Evolutionary conservation across 2,888 invertebrate species (phyloP), one percentile per base, ranked within the genome.

Genomic region (Odontocerum albicorne): DNA sequence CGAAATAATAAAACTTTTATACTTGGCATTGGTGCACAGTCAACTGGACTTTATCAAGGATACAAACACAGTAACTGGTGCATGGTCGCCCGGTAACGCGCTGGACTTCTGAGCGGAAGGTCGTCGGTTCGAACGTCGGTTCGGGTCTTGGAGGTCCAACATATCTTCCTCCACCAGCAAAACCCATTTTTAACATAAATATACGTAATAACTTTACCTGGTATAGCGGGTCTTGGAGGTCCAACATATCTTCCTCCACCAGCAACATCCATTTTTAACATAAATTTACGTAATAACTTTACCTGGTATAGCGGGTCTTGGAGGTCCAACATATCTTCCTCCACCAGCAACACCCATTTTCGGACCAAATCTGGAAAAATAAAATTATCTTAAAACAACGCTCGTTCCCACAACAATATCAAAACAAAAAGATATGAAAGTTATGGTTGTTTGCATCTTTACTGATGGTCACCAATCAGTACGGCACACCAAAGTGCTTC

Each of bases 321-420:
- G 36, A 19, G 39, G 49, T 10, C 60, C 60, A 1, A 61, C 42
- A 33, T 49, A 61, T 16, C 61, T 51, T n/a, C 55, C 58, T 31
- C 61, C 58, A 0, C 71, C 72, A 3, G 73, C 64, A 4, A 63
- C 49, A 0, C 71, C 74, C 72, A 74, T 72, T 66, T 77, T 77
- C 68, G 71, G 71, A 1, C 70, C 72, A 52, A 77, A 70, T 33
- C 59, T 59, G 19, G 31, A 56, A 47, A 27, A 20, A 42, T 13
- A n/a, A 56, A 35, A 7, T 13, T 3, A 35, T n/a, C 15, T 15
- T 2, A 3, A n/a, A 3, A n/a, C 7, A n/a, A 4, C 12, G 15
- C 15, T 43, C 6, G 19, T 19, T 40, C 4, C 4, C 12, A 35
- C 13, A 35, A 8, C 4, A 35, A n/a, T 8, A 4, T 4, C 6